These are phyloP conservation scores for Eubasilissa splendida DNA, from an alignment of 2,888 invertebrate species.

Conservation along the genomic window DNA sequence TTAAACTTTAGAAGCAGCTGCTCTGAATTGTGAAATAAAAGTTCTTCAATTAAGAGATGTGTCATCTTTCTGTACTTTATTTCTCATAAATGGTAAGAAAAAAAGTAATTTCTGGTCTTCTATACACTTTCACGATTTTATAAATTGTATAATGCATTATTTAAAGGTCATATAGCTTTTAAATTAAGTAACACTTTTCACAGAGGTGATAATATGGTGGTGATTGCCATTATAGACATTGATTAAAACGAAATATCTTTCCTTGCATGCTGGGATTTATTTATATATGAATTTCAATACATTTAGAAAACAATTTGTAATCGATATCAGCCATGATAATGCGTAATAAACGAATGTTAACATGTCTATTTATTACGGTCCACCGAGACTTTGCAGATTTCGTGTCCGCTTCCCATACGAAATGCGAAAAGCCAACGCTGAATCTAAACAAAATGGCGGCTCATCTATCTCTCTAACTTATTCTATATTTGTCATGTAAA, in stretches of 20 bases:
- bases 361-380: conserved; percentile 51
- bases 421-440: conserved; percentile 15
- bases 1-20: too few relatives aligned
- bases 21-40: too few relatives aligned
- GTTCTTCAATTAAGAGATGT: too few relatives aligned
- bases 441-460: conserved; percentile 46
- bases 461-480: conserved; percentile 48
- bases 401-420: neutral
- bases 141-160: too few relatives aligned
- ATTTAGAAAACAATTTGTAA: conserved; percentile 54
- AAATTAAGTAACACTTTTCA: too few relatives aligned
- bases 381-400: neutral
- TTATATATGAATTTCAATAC: conserved; percentile 53
- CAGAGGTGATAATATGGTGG: neutral
- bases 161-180: too few relatives aligned
- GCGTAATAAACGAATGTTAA: conserved; percentile 56
- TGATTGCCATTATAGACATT: neutral
- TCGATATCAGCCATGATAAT: conserved; percentile 53
- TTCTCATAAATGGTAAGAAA: too few relatives aligned
- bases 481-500: conserved; percentile 45
- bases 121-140: too few relatives aligned
- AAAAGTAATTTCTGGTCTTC: too few relatives aligned
- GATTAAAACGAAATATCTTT: conserved; percentile 36
- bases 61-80: too few relatives aligned
- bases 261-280: conserved; percentile 59